Evolutionary conservation across 2,797 vertebrate genomes (phyloP), one percentile per base, ranked within the genome.

Genomic region (Nothura maculosa): DNA sequence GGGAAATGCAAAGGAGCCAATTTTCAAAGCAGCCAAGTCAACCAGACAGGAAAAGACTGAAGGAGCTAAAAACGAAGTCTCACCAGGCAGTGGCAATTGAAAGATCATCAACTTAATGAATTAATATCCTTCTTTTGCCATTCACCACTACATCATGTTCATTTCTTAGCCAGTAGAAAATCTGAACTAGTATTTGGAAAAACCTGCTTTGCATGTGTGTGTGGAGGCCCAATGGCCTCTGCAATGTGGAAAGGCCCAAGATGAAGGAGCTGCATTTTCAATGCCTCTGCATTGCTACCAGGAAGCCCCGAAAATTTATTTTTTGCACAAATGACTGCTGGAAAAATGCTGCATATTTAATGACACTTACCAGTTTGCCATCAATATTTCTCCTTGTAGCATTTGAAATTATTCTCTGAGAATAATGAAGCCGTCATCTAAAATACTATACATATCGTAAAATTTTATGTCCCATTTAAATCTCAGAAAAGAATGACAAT

Each of bases 391-490:
- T 92, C 89, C 87, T 94, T 94, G 85, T 92, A 96, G 93, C 90
- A 70, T 82, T 95, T 96, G 86, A 92, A 67, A 94, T 92, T 96
- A 91, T 88, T 94, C 96, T 85, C 81, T 76, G 90, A 97, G 97
- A 97, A 97, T 97, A 97, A 97, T 93, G 85, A 97, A 98, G 92
- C 70, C 94, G 92, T 97, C 97, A 97, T 94, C 60, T 63, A 97
- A 97, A 97, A 97, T 96, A 97, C 91, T 96, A 84, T 69, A 79
- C 6, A 27, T 94, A 87, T 93, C 94, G 66, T 97, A 97, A 97
- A 96, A 97, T 95, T 96, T 97, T 97, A 98, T 96, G 22, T 95
- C 66, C 93, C 97, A 95, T 90, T 98, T 97, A 97, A 98, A 97
- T 96, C 94, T 96, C 84, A 89, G 95, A 94, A 97, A 97, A 97